Evolutionary conservation across 2,888 invertebrate genomes (phyloP).

Genomic region (Acleris sparsana): DNA sequence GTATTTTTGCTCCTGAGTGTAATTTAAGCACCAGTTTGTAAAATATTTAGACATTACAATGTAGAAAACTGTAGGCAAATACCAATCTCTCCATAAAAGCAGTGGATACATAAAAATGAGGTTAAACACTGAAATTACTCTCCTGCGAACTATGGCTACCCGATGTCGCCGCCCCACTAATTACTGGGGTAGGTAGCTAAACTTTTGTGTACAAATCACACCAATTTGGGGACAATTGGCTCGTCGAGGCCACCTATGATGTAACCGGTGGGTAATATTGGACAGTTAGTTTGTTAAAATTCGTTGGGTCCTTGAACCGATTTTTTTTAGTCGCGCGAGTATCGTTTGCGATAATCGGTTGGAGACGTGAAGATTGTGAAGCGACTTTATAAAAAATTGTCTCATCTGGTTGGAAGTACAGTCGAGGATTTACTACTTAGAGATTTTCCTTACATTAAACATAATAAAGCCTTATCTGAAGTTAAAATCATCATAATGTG

Average conservation of each 20-base stretch:
- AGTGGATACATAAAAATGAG: constrained; percentile 3
- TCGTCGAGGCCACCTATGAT: constrained; percentile 22
- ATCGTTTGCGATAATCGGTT: background rate
- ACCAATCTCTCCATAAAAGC: background rate
- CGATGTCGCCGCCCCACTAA: constrained; percentile 5
- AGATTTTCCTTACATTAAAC: no score
- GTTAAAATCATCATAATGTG: no score
- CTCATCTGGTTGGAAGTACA: no score
- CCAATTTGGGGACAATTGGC: constrained; percentile 35
- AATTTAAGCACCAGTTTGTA: no score
- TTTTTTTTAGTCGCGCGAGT: constrained; percentile 4
- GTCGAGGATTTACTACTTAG: no score
- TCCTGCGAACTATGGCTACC: background rate
- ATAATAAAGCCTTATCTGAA: no score
- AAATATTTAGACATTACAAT: no score
- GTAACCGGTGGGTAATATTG: constrained; percentile 27
- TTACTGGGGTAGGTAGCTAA: constrained; percentile 15
- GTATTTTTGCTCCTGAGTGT: no score
- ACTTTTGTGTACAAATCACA: constrained; percentile 35
- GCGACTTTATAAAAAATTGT: no score
- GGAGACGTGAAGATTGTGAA: no score
- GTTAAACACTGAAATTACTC: background rate
- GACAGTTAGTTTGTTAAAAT: constrained; percentile 15
- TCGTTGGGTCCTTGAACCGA: constrained; percentile 24
- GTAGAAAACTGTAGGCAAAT: background rate